Base-by-base conservation (phyloP, 1,140 invertebrate genomes). In the Vanessa tameamea region DNA sequence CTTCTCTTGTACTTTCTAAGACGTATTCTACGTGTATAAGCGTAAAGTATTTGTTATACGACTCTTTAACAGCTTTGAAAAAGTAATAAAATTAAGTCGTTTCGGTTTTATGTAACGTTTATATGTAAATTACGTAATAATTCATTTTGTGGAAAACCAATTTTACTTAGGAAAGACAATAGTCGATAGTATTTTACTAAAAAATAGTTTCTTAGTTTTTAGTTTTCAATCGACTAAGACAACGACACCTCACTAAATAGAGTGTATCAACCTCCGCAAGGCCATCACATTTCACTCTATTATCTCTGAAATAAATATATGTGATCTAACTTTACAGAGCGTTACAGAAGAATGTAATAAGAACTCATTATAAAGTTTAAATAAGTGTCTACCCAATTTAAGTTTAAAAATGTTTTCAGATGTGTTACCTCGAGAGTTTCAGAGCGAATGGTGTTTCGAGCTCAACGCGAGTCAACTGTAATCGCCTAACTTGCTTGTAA, bases 331-430 rank as follows among this genome's bases (percentile, higher is more conserved):
- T 57, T 23, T 26, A 11, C 53, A 57, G 20, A 11, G 53, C 61
- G 14, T 37, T 61, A 37, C 11, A 37, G 15, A 26, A 23, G 55
- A 61, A 69, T 47, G 15, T 59, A 69, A 69, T 69, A 69, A 37
- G 47, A 69, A 50, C 68, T 69, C 55, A 61, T 69, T 69, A 69
- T 50, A 69, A 69, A 69, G 43, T 69, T 69, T 61, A 61, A 69
- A 61, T 61, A 69, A 61, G 37, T 69, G 57, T 69, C 57, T 69
- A 69, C 37, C 68, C 68, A 69, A 61, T 69, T 69, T 69, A 69
- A 69, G 68, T 69, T 69, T 61, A 61, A 69, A 69, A 50, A 69
- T 69, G 68, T 69, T 61, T 37, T 48, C 57, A 23, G 55, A 69
- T 69, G 23, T 69, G 68, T 69, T 69, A 47, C 47, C 57, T 61